Percentiles rank a stretch among this genome's conserved stretches.
These are phyloP conservation scores for Neolamprologus sp. DNA, from an alignment of 2,113 vertebrate genomes.

Conservation along the genomic window DNA sequence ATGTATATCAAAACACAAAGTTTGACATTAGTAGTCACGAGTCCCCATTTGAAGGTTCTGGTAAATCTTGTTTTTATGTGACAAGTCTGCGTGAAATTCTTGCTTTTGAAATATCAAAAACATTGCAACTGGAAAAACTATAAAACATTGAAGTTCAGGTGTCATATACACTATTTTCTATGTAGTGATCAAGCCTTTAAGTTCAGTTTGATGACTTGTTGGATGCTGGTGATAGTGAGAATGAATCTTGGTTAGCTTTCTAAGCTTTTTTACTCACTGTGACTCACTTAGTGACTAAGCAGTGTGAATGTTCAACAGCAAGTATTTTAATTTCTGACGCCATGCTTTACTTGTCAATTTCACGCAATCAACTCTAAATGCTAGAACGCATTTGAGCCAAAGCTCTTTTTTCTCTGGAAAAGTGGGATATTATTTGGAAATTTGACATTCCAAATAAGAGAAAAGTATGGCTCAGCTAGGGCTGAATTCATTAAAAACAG, in stretches of 20 bases:
- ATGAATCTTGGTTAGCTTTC: not conserved
- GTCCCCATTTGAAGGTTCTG: fast-evolving
- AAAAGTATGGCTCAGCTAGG: not conserved
- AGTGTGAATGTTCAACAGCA: not conserved
- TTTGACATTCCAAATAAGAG: not conserved
- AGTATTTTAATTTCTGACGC: not conserved
- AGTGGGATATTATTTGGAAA: not conserved
- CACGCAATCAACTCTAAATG: not conserved
- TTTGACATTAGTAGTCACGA: not conserved
- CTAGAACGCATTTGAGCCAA: not conserved
- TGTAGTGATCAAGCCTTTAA: not conserved
- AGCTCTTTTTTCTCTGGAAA: not conserved
- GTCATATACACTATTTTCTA: not conserved
- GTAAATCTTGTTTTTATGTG: not conserved
- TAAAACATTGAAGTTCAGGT: not conserved
- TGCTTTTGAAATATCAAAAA: not conserved
- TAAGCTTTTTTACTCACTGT: not conserved
- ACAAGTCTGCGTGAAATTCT: not conserved
- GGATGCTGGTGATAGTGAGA: not conserved
- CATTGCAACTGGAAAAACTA: not conserved
- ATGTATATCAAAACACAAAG: not conserved
- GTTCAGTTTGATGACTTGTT: fast-evolving
- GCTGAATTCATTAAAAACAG: not conserved
- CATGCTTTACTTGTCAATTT: not conserved
- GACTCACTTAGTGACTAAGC: not conserved